Conservation (phyloP, 2,797 vertebrate genomes). For the Peromyscus melanophrys region DNA sequence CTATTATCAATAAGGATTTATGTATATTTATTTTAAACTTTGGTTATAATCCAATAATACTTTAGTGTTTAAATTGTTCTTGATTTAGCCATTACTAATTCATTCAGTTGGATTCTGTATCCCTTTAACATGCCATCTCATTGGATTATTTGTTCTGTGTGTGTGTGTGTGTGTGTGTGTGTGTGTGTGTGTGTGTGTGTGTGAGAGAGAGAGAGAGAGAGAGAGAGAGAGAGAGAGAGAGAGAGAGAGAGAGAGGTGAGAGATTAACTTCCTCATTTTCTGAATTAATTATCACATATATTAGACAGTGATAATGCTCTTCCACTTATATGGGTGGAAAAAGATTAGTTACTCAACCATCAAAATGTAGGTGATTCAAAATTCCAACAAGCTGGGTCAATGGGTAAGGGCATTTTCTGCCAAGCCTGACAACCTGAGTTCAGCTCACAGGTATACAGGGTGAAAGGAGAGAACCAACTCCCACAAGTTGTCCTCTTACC, state of each 20-base stretch:
- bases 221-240: too few relatives aligned
- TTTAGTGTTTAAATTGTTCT: neutral
- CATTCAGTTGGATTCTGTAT: neutral
- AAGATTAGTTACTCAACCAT: conserved; percentile 7
- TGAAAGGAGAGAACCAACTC: neutral
- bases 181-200: too few relatives aligned
- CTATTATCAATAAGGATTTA: neutral
- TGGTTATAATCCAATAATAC: neutral
- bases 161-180: neutral
- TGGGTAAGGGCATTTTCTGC: neutral
- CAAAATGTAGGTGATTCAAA: conserved; percentile 30
- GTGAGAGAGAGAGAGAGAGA: too few relatives aligned
- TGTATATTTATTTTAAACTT: neutral
- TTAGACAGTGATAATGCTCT: neutral
- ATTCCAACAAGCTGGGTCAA: neutral
- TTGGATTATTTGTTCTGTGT: neutral
- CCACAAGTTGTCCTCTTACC: neutral
- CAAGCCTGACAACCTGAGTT: neutral
- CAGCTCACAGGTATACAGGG: too few relatives aligned
- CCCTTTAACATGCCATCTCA: neutral
- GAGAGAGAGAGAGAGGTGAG: neutral
- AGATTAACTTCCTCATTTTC: neutral
- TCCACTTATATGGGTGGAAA: neutral
- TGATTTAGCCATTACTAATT: neutral
- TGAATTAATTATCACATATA: neutral